Percentiles rank a stretch among this genome's conserved stretches.
Evolutionary conservation across 2,113 vertebrate genomes (phyloP).

Genomic region (Phyllostomus hastatus): DNA sequence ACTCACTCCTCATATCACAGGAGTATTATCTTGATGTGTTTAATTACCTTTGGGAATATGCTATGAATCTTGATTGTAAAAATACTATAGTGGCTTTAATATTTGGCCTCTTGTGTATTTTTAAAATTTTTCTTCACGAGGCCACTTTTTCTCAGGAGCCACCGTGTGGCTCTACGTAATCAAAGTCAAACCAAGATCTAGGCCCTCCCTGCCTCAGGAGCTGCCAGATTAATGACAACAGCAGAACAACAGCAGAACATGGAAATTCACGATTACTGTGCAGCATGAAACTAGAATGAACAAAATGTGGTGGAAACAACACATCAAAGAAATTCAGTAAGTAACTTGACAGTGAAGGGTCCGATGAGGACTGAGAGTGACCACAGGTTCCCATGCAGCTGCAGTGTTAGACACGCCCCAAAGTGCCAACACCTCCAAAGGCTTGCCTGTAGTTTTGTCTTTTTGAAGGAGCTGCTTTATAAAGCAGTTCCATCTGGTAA

Average conservation of each 20-base stretch:
- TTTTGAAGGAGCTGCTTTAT: background rate
- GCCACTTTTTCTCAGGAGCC: background rate
- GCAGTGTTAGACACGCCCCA: too few species aligned
- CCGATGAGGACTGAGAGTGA: background rate
- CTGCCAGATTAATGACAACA: background rate
- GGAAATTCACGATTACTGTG: background rate
- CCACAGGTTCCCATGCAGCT: background rate
- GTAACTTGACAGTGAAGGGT: conserved; percentile 70
- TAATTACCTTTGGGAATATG: background rate
- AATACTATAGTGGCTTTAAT: background rate
- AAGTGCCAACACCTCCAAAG: background rate
- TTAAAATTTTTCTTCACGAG: background rate
- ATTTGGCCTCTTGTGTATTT: background rate
- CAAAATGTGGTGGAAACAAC: background rate
- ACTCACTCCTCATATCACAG: background rate
- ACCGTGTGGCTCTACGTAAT: background rate
- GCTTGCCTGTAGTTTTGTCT: accelerated
- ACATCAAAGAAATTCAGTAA: conserved; percentile 69
- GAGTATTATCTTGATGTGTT: background rate
- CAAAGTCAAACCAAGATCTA: background rate
- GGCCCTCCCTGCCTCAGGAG: background rate
- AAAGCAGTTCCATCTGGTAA: background rate
- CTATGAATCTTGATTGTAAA: background rate
- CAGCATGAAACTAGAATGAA: background rate
- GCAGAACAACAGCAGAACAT: background rate